Evolutionary conservation across 2,888 invertebrate species (phyloP).

Genomic region (Acrocyrtus sp.): DNA sequence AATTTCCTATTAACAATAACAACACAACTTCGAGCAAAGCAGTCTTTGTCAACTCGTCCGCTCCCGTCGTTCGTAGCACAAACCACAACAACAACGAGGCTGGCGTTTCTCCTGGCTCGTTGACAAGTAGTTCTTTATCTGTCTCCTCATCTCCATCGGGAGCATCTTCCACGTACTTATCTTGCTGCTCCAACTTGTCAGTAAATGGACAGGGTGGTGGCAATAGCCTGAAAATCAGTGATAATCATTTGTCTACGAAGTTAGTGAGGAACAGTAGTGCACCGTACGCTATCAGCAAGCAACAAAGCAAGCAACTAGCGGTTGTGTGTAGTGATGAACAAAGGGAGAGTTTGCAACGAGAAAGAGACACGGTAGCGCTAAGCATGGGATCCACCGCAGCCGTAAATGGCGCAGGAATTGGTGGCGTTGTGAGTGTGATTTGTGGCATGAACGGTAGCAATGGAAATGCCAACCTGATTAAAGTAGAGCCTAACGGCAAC

Average conservation of each 20-base stretch:
- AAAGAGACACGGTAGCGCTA: slow-evolving; percentile 8
- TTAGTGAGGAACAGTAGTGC: slow-evolving; percentile 53
- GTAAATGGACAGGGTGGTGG: slow-evolving; percentile 14
- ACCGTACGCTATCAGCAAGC: slow-evolving; percentile 49
- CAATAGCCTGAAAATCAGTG: slow-evolving; percentile 57
- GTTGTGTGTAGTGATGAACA: slow-evolving; percentile 5
- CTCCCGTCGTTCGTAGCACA: slow-evolving; percentile 23
- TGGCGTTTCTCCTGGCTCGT: neutral
- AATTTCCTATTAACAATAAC: slow-evolving; percentile 35
- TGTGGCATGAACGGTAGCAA: slow-evolving; percentile 28
- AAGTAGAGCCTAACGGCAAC: slow-evolving; percentile 56
- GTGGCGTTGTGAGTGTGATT: slow-evolving; percentile 44
- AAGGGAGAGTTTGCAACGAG: slow-evolving; percentile 3
- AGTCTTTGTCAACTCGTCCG: too few species aligned
- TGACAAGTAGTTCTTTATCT: neutral
- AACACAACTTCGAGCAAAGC: too few species aligned
- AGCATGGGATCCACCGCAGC: slow-evolving; percentile 40
- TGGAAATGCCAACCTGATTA: slow-evolving; percentile 42
- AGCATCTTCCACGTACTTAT: slow-evolving; percentile 25
- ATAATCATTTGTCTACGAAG: slow-evolving; percentile 62
- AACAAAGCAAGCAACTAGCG: slow-evolving; percentile 4
- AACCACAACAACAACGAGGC: slow-evolving; percentile 28
- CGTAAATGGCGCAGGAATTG: slow-evolving; percentile 23
- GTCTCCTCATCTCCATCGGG: slow-evolving; percentile 13
- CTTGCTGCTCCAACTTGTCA: slow-evolving; percentile 42